Conservation (phyloP, 2,797 vertebrate genomes). For the Cetoscarus ocellatus region DNA sequence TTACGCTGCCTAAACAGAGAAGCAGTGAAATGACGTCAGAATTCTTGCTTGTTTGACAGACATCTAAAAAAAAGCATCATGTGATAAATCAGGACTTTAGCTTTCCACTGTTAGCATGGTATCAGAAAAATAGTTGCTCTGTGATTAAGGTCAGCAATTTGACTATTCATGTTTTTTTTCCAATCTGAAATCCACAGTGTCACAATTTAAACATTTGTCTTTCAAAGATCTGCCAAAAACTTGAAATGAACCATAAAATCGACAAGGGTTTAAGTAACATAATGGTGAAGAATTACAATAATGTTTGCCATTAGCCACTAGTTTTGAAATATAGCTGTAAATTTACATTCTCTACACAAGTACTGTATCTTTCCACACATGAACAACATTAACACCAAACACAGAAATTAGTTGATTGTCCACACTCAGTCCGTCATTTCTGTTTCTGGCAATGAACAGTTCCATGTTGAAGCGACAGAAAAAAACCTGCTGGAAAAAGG, state of each 20-base stretch:
- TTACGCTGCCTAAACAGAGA: too few species aligned
- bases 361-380: constrained; percentile 99
- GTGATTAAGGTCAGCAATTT: constrained; percentile 10
- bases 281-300: constrained; percentile 98
- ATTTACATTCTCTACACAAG: constrained; percentile 99
- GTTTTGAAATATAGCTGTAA: constrained; percentile 99
- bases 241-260: constrained; percentile 84
- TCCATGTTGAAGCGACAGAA: constrained; percentile 85
- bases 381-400: constrained; percentile 99
- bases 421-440: constrained; percentile 97
- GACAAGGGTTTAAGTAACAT: constrained; percentile 88
- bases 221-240: constrained; percentile 77
- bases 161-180: constrained; percentile 40
- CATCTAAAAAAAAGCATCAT: neutral
- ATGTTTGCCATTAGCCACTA: constrained; percentile 98
- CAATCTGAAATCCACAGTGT: constrained; percentile 81
- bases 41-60: neutral
- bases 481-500: constrained; percentile 86
- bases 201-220: constrained; percentile 80
- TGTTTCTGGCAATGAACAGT: constrained; percentile 89
- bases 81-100: neutral
- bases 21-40: neutral
- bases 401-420: constrained; percentile 99
- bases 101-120: neutral
- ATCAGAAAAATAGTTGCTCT: neutral